Evolutionary conservation across 2,797 vertebrate species (phyloP).

Genomic region (Saxicola maurus): DNA sequence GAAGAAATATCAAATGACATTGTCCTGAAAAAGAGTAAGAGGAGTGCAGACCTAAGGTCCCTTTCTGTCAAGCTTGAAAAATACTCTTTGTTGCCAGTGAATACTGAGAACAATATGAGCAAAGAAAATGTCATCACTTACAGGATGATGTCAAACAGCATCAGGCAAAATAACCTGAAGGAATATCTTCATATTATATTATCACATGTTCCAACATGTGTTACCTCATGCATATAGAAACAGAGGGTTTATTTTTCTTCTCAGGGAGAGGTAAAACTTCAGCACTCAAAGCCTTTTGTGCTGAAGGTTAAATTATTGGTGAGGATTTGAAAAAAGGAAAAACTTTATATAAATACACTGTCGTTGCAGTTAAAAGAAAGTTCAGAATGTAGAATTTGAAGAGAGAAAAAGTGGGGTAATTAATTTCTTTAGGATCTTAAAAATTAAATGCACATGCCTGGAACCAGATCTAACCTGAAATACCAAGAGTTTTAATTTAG

Average conservation of each 20-base stretch:
- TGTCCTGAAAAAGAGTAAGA: neutral
- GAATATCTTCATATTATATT: neutral
- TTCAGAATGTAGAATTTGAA: neutral
- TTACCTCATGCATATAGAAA: neutral
- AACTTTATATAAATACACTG: neutral
- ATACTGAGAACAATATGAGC: neutral
- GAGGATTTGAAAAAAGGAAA: neutral
- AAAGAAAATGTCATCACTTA: constrained; percentile 24
- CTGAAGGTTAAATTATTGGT: constrained; percentile 15
- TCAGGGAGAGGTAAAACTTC: neutral
- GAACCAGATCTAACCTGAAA: neutral
- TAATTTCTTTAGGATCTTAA: constrained; percentile 15
- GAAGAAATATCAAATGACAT: neutral
- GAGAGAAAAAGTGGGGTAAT: neutral
- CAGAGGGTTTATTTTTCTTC: constrained; percentile 6
- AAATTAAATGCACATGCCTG: neutral
- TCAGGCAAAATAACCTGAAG: constrained; percentile 39
- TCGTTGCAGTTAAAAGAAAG: neutral
- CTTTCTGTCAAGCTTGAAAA: constrained; percentile 24
- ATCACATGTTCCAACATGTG: neutral
- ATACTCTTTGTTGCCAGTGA: neutral
- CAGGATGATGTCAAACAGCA: neutral
- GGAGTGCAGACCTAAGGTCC: neutral
- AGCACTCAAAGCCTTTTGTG: neutral
- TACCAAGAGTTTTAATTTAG: neutral